These are phyloP conservation scores for Capreolus pygargus DNA, from an alignment of 2,113 vertebrate species.

Conservation along the genomic window DNA sequence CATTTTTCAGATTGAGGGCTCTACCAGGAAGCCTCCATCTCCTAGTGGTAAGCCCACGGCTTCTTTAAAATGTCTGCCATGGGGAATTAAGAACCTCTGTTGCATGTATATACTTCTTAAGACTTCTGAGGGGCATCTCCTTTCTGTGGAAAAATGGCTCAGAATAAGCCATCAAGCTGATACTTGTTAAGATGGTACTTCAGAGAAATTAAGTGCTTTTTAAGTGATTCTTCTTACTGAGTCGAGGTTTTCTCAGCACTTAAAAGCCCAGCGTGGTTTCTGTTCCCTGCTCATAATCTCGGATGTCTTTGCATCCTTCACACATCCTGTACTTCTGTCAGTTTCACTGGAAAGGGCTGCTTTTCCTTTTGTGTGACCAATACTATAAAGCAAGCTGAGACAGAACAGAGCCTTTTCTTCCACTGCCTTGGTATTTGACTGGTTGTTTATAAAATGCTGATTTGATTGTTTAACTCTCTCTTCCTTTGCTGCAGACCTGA, in stretches of 20 bases:
- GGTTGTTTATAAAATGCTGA: not conserved
- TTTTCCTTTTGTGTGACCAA: not conserved
- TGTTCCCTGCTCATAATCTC: not conserved
- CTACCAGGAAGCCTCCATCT: not conserved
- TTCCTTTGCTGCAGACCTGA: not conserved
- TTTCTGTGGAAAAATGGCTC: constrained; percentile 23
- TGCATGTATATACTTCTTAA: not conserved
- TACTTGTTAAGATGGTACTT: constrained; percentile 47
- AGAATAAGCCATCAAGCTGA: constrained; percentile 29
- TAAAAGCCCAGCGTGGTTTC: not conserved
- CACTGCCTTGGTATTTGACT: not conserved
- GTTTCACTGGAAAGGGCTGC: not conserved
- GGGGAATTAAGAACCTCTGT: constrained; percentile 8
- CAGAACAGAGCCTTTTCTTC: not conserved
- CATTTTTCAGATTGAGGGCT: constrained; percentile 44
- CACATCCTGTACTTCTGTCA: not conserved
- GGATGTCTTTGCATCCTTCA: not conserved
- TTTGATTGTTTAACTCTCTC: not conserved
- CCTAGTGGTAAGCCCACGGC: not conserved
- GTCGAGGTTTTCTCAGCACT: not conserved
- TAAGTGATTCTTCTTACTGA: constrained; percentile 43
- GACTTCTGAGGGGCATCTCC: not conserved
- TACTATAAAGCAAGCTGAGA: not conserved
- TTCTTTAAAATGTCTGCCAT: not conserved
- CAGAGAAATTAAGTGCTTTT: constrained; percentile 64